These are phyloP conservation scores for Venturia canescens DNA, from an alignment of 1,140 invertebrate genomes.

Conservation along the genomic window DNA sequence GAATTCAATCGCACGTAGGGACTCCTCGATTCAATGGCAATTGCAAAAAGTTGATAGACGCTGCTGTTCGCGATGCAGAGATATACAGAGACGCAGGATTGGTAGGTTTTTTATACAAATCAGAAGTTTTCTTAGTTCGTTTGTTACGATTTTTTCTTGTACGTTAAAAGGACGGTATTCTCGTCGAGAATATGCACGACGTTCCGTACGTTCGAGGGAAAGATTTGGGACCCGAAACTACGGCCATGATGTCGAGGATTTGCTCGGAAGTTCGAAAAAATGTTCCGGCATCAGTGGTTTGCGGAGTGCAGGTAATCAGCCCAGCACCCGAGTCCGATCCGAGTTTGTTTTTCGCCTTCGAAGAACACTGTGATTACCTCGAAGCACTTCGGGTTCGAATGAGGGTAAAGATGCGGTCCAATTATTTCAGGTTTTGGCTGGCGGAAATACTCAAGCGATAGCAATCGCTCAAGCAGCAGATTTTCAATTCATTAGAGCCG, in stretches of 20 bases:
- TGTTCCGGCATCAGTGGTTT: constrained; percentile 74
- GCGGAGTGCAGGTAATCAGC: constrained; percentile 83
- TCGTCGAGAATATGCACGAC: constrained; percentile 94
- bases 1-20: too few species aligned
- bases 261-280: constrained; percentile 78
- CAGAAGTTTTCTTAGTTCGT: neutral
- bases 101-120: too few species aligned
- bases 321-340: too few species aligned
- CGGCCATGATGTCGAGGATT: constrained; percentile 83
- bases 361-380: too few species aligned
- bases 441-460: constrained; percentile 86
- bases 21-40: too few species aligned
- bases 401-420: neutral
- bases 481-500: constrained; percentile 87
- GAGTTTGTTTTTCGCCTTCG: too few species aligned
- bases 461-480: constrained; percentile 85
- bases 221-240: constrained; percentile 83
- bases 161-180: constrained; percentile 82
- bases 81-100: too few species aligned
- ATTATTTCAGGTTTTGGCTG: constrained; percentile 82
- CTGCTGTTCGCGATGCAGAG: too few species aligned
- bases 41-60: too few species aligned
- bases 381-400: too few species aligned
- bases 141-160: neutral
- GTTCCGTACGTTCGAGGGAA: constrained; percentile 83